Evolutionary conservation across 2,797 vertebrate genomes (phyloP), one percentile per base, ranked within the genome.

Genomic region (Hemibagrus guttatus): DNA sequence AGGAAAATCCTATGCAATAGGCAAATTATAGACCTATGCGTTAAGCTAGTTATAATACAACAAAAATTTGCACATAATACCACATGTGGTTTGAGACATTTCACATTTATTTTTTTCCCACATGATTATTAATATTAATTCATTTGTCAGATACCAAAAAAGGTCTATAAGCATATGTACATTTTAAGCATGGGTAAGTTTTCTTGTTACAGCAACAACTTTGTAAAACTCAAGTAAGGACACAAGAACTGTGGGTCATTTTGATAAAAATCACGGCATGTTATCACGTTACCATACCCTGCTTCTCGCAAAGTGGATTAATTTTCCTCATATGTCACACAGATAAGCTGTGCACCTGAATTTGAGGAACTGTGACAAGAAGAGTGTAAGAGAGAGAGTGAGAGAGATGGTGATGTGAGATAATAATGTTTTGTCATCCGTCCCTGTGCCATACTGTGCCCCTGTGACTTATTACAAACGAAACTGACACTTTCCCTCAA

Each of bases 401-500:
- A 56, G 76, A 92, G 90, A 88, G 85, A 85, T 85, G 87, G 81
- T 86, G 87, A 92, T 86, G 85, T 89, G 90, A 87, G 91, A 94
- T 90, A 93, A 92, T 90, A 89, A 91, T 89, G 89, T 86, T 93
- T 93, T 94, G 92, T 93, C 94, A 93, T 89, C 89, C 90, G 91
- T 92, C 92, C 90, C 87, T 89, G 35, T 92, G 85, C 87, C 89
- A 81, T 85, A 69, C 84, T 83, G 82, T 86, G 75, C 83, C 84
- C 84, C 78, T 74, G 72, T 89, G 93, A 91, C 91, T 93, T 94
- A 91, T 92, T 91, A 92, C 79, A 89, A 91, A 89, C 54, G 78
- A 91, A 90, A 92, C 89, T 93, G 93, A 93, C 94, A 94, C 87
- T 88, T 87, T 91, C 91, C 83, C 81, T 88, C 86, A 81, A 88